These are phyloP conservation scores for Macrotus californicus DNA, from an alignment of 2,113 vertebrate genomes.

Conservation along the genomic window DNA sequence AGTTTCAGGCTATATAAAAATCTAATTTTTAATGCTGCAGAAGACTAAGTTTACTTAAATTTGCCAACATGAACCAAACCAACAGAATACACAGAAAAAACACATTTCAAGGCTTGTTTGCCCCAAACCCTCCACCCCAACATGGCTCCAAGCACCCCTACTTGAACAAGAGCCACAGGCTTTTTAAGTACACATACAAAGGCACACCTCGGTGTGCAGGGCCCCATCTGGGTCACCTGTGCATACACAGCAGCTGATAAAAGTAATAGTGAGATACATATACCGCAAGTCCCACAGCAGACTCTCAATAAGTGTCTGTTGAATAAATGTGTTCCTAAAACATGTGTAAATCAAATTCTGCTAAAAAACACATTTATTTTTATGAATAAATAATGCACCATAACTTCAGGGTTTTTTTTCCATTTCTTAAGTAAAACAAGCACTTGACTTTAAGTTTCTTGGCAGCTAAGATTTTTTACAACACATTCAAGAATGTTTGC, in stretches of 20 bases:
- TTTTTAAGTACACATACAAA: neutral
- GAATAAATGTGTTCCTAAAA: neutral
- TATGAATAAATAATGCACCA: neutral
- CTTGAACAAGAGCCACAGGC: neutral
- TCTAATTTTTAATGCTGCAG: neutral
- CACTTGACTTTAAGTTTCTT: neutral
- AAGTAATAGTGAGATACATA: neutral
- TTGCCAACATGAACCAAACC: neutral
- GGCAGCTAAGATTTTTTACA: neutral
- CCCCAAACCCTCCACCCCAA: neutral
- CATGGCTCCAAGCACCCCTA: neutral
- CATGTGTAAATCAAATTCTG: neutral
- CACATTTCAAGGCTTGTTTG: neutral
- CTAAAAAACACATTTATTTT: neutral
- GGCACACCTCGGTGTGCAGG: neutral
- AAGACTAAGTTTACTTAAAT: neutral
- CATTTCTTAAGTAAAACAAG: neutral
- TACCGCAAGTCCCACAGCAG: neutral
- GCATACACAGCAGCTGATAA: neutral
- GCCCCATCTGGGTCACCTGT: neutral
- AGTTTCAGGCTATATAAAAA: neutral
- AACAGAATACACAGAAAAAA: neutral
- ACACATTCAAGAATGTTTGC: constrained; percentile 4
- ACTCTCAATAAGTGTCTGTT: neutral
- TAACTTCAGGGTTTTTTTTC: neutral